A percentile compares a stretch with the other conserved stretches of the same genome.
Evolutionary conservation across 2,888 invertebrate genomes (phyloP).

Genomic region (Scaptomyza parva): DNA sequence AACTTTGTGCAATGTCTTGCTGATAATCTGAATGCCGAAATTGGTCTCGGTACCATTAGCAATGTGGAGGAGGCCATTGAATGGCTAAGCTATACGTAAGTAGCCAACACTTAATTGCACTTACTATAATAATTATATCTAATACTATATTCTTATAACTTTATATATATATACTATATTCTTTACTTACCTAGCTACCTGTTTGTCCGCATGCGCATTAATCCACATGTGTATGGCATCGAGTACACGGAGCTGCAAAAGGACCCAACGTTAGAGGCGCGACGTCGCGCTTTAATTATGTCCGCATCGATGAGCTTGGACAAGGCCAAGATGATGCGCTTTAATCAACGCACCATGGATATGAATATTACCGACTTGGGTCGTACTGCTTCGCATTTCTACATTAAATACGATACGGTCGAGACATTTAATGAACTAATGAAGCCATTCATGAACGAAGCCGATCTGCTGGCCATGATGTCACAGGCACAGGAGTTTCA

Average conservation of each 20-base stretch:
- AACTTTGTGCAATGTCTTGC: constrained; percentile 96
- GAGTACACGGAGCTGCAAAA: constrained; percentile 88
- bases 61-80: constrained; percentile 98
- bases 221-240: constrained; percentile 92
- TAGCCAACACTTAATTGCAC: fast-evolving
- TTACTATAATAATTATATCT: too few species aligned
- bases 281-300: constrained; percentile 91
- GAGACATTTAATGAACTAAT: constrained; percentile 95
- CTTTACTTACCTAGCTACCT: constrained; percentile 86
- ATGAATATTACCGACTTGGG: constrained; percentile 94
- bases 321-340: constrained; percentile 97
- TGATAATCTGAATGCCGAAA: constrained; percentile 99
- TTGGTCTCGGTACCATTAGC: constrained; percentile 97
- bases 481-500: constrained; percentile 97
- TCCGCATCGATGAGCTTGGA: constrained; percentile 94
- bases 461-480: constrained; percentile 95
- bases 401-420: constrained; percentile 98
- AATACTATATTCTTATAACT: too few species aligned
- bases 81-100: constrained; percentile 96
- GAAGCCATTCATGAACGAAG: constrained; percentile 92
- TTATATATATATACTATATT: not conserved
- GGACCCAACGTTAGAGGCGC: constrained; percentile 92
- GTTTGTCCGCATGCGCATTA: constrained; percentile 96
- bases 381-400: constrained; percentile 98
- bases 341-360: constrained; percentile 93